These are phyloP conservation scores for Athene noctua DNA, from an alignment of 2,113 vertebrate species.

Conservation along the genomic window DNA sequence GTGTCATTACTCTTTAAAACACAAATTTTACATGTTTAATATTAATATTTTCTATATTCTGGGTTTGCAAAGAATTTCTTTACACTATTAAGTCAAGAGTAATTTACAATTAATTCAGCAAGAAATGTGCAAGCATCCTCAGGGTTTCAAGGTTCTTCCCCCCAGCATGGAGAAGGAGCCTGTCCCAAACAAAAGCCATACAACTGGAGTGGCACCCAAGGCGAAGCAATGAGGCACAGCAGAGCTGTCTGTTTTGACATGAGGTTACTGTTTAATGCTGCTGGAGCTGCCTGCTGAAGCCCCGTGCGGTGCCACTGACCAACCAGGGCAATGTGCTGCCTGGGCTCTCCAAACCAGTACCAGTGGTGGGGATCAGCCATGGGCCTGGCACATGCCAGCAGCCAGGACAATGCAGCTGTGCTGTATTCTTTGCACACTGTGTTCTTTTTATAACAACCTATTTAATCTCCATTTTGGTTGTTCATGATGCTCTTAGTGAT, in stretches of 20 bases:
- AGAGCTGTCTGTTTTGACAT: too few relatives aligned
- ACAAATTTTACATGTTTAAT: neutral
- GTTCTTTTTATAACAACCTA: too few relatives aligned
- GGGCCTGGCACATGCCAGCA: too few relatives aligned
- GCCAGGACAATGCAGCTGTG: too few relatives aligned
- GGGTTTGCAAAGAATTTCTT: neutral
- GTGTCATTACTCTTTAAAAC: neutral
- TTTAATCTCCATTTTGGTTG: too few relatives aligned
- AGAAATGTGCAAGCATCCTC: neutral
- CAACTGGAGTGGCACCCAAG: too few relatives aligned
- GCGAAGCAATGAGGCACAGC: accelerated
- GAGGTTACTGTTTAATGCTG: neutral
- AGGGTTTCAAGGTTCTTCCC: neutral
- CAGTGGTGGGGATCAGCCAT: too few relatives aligned
- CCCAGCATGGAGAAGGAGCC: neutral
- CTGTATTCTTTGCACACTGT: too few relatives aligned
- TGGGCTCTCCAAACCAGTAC: neutral
- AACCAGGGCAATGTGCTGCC: neutral
- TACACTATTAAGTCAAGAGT: too few relatives aligned
- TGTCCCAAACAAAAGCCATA: neutral
- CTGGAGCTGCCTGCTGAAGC: neutral
- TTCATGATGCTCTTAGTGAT: too few relatives aligned
- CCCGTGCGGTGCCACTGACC: accelerated
- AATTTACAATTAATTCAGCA: neutral
- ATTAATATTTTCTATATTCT: neutral